Evolutionary conservation across 2,888 invertebrate species (phyloP).

Genomic region (Exephanes ischioxanthus): DNA sequence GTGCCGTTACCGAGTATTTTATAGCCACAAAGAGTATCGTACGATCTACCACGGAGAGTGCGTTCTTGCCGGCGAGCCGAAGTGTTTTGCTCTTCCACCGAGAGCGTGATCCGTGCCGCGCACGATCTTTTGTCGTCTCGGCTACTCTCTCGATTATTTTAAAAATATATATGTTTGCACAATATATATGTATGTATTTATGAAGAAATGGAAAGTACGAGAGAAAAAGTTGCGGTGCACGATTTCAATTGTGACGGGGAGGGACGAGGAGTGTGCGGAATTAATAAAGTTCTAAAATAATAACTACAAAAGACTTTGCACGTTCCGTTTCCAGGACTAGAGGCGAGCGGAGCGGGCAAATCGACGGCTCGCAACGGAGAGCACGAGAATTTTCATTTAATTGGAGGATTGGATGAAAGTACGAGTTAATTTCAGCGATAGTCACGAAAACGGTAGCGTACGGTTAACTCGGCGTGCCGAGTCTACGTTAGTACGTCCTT

Average conservation of each 20-base stretch:
- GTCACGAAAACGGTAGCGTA: neutral
- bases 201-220: conserved; percentile 5
- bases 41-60: neutral
- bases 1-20: conserved; percentile 8
- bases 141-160: conserved; percentile 35
- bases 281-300: neutral
- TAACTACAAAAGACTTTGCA: too few species aligned
- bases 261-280: neutral
- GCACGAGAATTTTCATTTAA: conserved; percentile 45
- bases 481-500: conserved; percentile 13
- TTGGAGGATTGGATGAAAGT: conserved; percentile 62
- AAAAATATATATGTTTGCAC: neutral
- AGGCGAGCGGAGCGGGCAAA: neutral
- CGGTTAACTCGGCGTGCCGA: neutral
- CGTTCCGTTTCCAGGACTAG: too few species aligned
- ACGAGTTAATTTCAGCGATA: conserved; percentile 42
- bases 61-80: conserved; percentile 9
- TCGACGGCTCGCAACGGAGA: neutral
- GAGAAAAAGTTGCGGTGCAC: conserved; percentile 3
- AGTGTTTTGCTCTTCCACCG: conserved; percentile 39
- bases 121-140: conserved; percentile 28
- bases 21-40: neutral
- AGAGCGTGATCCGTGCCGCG: conserved; percentile 30
- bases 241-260: neutral
- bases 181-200: neutral